phyloP scores from a whole-genome alignment of 2,797 vertebrate genomes.

The Tympanoctomys barrerae region DNA sequence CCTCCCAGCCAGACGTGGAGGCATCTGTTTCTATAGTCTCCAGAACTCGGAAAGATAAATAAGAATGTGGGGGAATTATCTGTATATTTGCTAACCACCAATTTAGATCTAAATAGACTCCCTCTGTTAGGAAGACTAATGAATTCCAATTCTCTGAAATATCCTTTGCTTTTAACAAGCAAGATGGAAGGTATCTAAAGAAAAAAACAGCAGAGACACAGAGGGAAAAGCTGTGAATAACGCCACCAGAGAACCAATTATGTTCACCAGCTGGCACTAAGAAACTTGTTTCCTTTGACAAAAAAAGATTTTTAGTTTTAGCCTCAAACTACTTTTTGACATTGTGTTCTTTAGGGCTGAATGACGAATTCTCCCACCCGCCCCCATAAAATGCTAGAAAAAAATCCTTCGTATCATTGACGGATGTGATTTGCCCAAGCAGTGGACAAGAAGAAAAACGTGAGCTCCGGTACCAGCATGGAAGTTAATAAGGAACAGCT shows the following conservation, averaged over 20 bases:
- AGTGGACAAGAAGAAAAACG: conserved; percentile 30
- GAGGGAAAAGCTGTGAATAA: conserved; percentile 83
- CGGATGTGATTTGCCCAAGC: conserved; percentile 29
- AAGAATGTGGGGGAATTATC: conserved; percentile 86
- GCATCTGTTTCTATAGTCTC: conserved; percentile 87
- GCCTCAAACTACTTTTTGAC: conserved; percentile 71
- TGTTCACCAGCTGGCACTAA: conserved; percentile 84
- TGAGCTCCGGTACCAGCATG: not conserved
- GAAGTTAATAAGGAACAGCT: not conserved
- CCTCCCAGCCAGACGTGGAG: conserved; percentile 86
- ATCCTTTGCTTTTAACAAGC: conserved; percentile 88
- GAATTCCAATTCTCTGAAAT: conserved; percentile 88
- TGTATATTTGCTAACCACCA: conserved; percentile 88
- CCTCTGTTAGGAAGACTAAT: conserved; percentile 88
- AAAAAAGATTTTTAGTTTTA: conserved; percentile 74
- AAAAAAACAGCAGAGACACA: conserved; percentile 59
- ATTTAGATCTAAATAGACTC: conserved; percentile 88
- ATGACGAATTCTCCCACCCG: not conserved
- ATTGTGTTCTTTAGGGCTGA: conserved; percentile 56
- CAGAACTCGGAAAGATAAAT: conserved; percentile 85
- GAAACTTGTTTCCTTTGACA: conserved; percentile 81
- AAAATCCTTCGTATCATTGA: conserved; percentile 20
- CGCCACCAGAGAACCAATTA: conserved; percentile 85
- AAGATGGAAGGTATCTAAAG: conserved; percentile 85
- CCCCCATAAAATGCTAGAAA: not conserved